These are phyloP conservation scores for Caloenas nicobarica DNA, from an alignment of 2,113 vertebrate genomes.

Conservation along the genomic window DNA sequence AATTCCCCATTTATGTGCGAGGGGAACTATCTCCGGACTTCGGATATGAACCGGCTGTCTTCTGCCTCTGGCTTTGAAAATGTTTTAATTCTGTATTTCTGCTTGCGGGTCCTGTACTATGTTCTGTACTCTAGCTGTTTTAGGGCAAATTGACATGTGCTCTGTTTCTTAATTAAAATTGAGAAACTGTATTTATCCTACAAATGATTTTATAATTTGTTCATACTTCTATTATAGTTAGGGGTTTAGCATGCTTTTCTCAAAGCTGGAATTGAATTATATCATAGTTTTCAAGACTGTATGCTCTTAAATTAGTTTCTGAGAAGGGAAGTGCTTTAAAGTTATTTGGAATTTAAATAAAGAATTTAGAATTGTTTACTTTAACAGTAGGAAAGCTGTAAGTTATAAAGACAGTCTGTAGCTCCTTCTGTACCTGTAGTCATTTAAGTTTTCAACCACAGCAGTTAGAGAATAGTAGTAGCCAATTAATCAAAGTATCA, in stretches of 20 bases:
- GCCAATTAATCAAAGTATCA: not conserved
- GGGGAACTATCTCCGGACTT: not conserved
- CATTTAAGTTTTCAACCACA: not conserved
- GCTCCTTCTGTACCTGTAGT: not conserved
- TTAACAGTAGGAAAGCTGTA: not conserved
- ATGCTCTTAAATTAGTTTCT: not conserved
- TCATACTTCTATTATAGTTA: not conserved
- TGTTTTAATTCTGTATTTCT: not conserved
- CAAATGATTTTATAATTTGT: not conserved
- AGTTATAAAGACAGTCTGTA: not conserved
- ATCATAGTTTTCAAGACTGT: not conserved
- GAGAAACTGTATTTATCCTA: not conserved
- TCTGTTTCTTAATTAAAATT: not conserved
- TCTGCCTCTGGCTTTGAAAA: not conserved
- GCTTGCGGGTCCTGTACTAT: not conserved
- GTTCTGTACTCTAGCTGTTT: not conserved
- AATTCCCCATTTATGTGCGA: not conserved
- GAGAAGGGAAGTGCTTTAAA: not conserved
- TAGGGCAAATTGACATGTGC: not conserved
- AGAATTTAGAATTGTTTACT: not conserved
- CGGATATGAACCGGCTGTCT: not conserved
- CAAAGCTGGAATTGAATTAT: not conserved
- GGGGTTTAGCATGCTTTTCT: not conserved
- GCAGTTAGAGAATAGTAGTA: not conserved
- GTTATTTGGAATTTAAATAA: not conserved